phyloP scores from a whole-genome alignment of 1,140 invertebrate genomes.

The Drosophila teissieri region DNA sequence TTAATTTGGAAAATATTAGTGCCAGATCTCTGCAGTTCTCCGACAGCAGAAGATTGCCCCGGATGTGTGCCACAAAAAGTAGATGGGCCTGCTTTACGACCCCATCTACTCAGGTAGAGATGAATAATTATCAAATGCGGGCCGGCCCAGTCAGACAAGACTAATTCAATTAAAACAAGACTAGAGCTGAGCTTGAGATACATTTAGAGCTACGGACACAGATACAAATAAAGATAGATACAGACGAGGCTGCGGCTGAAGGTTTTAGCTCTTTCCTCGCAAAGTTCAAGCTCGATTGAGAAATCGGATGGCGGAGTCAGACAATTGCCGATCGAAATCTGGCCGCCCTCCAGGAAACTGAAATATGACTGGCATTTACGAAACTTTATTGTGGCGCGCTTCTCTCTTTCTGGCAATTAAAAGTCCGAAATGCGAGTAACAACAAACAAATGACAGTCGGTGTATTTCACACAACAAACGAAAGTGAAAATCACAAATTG shows the following conservation, averaged over 20 bases:
- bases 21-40: conserved; percentile 32
- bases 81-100: conserved; percentile 54
- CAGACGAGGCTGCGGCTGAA: conserved; percentile 27
- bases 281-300: conserved; percentile 65
- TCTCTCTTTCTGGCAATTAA: conserved; percentile 65
- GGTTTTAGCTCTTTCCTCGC: conserved; percentile 31
- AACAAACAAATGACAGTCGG: conserved; percentile 76
- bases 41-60: conserved; percentile 62
- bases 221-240: conserved; percentile 1
- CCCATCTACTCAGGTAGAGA: conserved; percentile 28
- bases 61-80: conserved; percentile 72
- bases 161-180: conserved; percentile 66
- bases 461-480: conserved; percentile 77
- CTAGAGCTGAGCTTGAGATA: conserved; percentile 24
- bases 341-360: conserved; percentile 56
- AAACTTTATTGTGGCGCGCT: conserved; percentile 66
- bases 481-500: conserved; percentile 81
- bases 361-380: conserved; percentile 80
- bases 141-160: conserved; percentile 34
- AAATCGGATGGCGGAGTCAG: conserved; percentile 40
- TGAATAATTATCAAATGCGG: conserved; percentile 42
- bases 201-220: conserved; percentile 6
- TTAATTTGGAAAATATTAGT: conserved; percentile 76
- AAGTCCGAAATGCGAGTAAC: conserved; percentile 78
- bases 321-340: conserved; percentile 66